Evolutionary conservation across 1,140 invertebrate species (phyloP).

Genomic region (Neodiprion virginianus): DNA sequence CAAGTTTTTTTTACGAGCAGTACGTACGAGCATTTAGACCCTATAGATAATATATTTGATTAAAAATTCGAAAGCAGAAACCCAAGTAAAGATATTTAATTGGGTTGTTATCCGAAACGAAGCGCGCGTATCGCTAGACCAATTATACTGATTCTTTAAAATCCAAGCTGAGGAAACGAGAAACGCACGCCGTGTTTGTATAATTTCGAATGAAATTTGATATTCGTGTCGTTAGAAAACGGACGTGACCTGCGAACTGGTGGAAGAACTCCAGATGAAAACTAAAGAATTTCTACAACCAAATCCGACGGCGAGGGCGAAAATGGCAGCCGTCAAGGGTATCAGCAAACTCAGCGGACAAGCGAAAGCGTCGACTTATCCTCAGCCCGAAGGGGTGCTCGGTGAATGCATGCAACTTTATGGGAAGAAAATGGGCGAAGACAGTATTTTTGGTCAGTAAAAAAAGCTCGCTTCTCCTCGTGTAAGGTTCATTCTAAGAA

Average conservation of each 20-base stretch:
- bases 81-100: too few relatives aligned
- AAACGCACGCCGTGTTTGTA: too few relatives aligned
- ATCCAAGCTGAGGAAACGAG: too few relatives aligned
- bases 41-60: too few relatives aligned
- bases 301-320: conserved; percentile 94
- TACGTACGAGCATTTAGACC: too few relatives aligned
- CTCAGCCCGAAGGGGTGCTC: conserved; percentile 96
- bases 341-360: conserved; percentile 89
- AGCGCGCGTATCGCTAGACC: too few relatives aligned
- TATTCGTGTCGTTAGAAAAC: conserved; percentile 77
- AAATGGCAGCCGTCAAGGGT: conserved; percentile 94
- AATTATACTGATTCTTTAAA: too few relatives aligned
- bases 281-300: conserved; percentile 99
- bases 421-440: conserved; percentile 95
- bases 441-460: conserved; percentile 85
- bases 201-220: background rate
- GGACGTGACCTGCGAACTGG: conserved; percentile 93
- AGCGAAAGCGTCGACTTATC: conserved; percentile 92
- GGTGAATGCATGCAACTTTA: conserved; percentile 97
- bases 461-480: background rate
- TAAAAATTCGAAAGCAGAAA: too few relatives aligned
- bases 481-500: too few relatives aligned
- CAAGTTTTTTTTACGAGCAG: too few relatives aligned
- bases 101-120: too few relatives aligned
- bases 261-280: conserved; percentile 94